Conservation (phyloP, 2,113 vertebrate species). For the Gallinago undulata region DNA sequence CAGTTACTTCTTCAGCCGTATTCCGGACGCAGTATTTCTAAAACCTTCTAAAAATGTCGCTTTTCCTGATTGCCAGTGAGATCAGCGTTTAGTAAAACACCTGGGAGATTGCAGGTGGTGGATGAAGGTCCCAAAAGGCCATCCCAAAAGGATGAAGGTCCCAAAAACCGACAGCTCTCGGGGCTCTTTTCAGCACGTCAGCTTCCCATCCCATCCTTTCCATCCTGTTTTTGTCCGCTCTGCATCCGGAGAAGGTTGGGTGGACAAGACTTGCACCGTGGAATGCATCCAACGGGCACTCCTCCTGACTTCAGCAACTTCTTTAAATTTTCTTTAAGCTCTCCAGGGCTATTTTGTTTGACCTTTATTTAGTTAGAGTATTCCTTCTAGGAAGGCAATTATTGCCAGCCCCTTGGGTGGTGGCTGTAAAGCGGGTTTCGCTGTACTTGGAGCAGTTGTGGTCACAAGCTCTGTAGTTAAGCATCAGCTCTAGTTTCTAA, state of each 20-base stretch:
- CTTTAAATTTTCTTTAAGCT: background rate
- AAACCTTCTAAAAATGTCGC: background rate
- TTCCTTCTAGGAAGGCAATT: slow-evolving; percentile 28
- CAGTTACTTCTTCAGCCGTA: background rate
- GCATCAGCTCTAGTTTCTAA: background rate
- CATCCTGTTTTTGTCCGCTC: fast-evolving
- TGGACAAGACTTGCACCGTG: background rate
- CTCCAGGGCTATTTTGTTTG: background rate
- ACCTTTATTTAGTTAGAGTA: background rate
- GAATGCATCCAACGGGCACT: background rate
- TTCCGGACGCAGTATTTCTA: background rate
- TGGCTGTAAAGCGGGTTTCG: background rate
- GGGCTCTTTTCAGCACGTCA: background rate
- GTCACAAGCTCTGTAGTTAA: slow-evolving; percentile 11
- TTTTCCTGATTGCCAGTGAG: background rate
- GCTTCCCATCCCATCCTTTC: background rate
- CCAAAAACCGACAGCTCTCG: background rate
- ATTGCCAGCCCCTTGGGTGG: background rate
- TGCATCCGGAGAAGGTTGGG: background rate
- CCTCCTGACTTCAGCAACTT: background rate
- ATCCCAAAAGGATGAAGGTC: background rate
- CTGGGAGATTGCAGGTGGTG: background rate
- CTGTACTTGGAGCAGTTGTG: background rate
- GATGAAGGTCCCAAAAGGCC: background rate
- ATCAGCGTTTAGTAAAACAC: background rate